A percentile compares a stretch with the other conserved stretches of the same genome.
Evolutionary conservation across 2,888 invertebrate genomes (phyloP).

Genomic region (Mythimna impura): DNA sequence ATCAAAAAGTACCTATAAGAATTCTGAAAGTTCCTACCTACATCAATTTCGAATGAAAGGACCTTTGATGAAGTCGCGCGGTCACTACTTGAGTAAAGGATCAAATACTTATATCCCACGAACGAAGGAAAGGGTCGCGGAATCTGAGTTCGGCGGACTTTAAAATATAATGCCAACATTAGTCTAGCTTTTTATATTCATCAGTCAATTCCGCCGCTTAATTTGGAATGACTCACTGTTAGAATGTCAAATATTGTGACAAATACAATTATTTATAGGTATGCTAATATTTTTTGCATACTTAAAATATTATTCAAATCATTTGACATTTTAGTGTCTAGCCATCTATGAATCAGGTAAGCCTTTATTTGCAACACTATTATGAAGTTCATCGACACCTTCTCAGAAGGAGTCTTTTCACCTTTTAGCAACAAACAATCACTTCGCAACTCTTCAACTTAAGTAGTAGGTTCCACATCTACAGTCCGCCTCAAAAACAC

Average conservation of each 20-base stretch:
- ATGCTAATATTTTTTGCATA: conserved; percentile 20
- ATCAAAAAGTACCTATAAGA: not conserved
- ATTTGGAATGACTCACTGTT: conserved; percentile 37
- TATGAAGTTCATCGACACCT: conserved; percentile 41
- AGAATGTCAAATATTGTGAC: conserved; percentile 53
- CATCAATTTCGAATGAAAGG: not conserved
- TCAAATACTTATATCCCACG: not conserved
- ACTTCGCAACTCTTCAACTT: not conserved
- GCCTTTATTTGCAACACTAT: conserved; percentile 25
- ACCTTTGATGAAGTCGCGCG: not conserved
- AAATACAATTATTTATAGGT: conserved; percentile 32
- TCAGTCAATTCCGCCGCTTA: not conserved
- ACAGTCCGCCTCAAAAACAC: not conserved
- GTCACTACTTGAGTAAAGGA: not conserved
- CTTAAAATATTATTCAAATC: conserved; percentile 44
- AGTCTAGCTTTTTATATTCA: conserved; percentile 10
- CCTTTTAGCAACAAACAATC: conserved; percentile 21
- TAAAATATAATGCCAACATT: not conserved
- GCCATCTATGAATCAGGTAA: conserved; percentile 46
- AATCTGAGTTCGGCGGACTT: not conserved
- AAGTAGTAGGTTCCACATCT: not conserved
- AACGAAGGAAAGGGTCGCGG: not conserved
- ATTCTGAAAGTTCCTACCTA: not conserved
- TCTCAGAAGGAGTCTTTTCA: conserved; percentile 7
- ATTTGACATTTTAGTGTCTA: conserved; percentile 30